A percentile compares a stretch with the other conserved stretches of the same genome.
Conservation (phyloP, 2,888 invertebrate species). For the Tuberolachnus salignus region DNA sequence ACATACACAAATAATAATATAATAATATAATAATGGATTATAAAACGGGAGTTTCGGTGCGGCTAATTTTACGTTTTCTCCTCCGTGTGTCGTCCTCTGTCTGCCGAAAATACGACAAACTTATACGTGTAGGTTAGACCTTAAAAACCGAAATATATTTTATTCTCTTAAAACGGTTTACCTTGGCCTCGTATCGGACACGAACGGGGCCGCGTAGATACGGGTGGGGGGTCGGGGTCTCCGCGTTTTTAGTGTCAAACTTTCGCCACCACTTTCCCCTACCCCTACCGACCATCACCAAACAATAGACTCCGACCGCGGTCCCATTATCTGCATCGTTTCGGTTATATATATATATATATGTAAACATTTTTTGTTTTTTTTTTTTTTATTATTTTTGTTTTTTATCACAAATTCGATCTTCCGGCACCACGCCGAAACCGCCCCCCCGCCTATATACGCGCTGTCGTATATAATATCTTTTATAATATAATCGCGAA, state of each 20-base stretch:
- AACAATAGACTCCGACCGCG: slow-evolving; percentile 34
- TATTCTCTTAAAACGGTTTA: slow-evolving; percentile 21
- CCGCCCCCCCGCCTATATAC: too few species aligned
- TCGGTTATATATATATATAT: neutral
- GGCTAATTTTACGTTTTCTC: too few species aligned
- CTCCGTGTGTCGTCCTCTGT: too few species aligned
- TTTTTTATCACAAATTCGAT: slow-evolving; percentile 28
- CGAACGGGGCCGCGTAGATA: neutral
- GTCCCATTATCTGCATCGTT: slow-evolving; percentile 22
- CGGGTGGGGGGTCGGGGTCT: too few species aligned
- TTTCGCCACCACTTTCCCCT: neutral
- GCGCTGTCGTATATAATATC: neutral
- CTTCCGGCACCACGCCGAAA: neutral
- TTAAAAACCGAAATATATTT: slow-evolving; percentile 4
- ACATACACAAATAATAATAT: too few species aligned
- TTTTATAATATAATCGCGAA: slow-evolving; percentile 3
- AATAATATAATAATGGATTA: too few species aligned
- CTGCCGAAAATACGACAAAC: too few species aligned
- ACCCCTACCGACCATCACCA: too few species aligned
- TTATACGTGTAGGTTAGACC: neutral
- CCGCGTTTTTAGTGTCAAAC: slow-evolving; percentile 2
- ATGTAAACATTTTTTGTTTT: neutral
- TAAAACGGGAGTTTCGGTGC: too few species aligned
- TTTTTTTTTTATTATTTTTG: too few species aligned
- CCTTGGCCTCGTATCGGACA: neutral